Conservation (phyloP, 2,888 invertebrate species). For the Diploptera punctata region DNA sequence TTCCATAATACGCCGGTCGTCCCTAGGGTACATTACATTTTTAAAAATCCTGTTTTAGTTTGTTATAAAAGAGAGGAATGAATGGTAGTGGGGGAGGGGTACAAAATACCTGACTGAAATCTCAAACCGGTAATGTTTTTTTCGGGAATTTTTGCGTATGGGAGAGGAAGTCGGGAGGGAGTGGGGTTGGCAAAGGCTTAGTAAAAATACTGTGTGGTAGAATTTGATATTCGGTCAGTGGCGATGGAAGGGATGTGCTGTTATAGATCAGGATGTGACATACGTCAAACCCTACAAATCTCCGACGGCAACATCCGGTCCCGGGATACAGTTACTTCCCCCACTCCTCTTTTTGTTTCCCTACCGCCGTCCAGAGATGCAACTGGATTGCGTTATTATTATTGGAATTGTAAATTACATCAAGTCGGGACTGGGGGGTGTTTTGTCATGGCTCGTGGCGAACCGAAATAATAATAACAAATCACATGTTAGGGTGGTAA, state of each 20-base stretch:
- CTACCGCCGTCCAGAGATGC: constrained; percentile 10
- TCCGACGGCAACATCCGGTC: constrained; percentile 27
- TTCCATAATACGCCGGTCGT: neutral
- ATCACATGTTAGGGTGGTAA: neutral
- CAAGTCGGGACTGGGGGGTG: constrained; percentile 26
- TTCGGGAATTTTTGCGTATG: constrained; percentile 12
- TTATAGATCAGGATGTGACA: constrained; percentile 21
- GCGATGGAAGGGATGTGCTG: neutral
- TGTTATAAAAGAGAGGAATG: too few relatives aligned
- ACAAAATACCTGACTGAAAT: neutral
- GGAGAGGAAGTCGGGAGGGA: constrained; percentile 1
- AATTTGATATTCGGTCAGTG: neutral
- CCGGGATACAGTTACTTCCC: constrained; percentile 26
- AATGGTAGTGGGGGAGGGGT: neutral
- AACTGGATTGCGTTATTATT: constrained; percentile 33
- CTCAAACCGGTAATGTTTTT: constrained; percentile 27
- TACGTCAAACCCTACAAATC: constrained; percentile 25
- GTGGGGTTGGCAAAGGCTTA: neutral
- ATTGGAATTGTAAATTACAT: constrained; percentile 36
- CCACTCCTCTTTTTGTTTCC: constrained; percentile 24
- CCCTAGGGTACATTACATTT: neutral
- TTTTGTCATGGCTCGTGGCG: neutral
- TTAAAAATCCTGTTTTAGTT: neutral
- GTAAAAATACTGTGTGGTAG: constrained; percentile 4
- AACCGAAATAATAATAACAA: neutral